These are phyloP conservation scores for Onthophagus taurus DNA, from an alignment of 1,140 invertebrate species.

Conservation along the genomic window DNA sequence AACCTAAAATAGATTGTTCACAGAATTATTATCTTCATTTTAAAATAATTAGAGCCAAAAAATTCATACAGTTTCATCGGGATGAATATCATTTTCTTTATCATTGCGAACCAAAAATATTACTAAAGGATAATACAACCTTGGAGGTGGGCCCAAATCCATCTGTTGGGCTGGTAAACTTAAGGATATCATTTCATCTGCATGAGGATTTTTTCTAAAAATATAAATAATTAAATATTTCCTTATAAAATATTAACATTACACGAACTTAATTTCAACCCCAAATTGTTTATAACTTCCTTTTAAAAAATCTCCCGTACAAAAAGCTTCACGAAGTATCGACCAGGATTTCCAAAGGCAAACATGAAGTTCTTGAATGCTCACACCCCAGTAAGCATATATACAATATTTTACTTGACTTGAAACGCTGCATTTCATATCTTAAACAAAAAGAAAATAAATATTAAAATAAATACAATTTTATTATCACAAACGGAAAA, in stretches of 20 bases:
- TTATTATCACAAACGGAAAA: too few species aligned
- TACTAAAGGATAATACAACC: constrained; percentile 64
- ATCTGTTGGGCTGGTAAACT: constrained; percentile 51
- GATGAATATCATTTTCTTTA: constrained; percentile 51
- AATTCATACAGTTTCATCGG: constrained; percentile 66
- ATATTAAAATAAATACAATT: constrained; percentile 1
- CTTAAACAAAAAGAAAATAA: constrained; percentile 40
- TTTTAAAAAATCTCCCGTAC: constrained; percentile 46
- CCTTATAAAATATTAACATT: not conserved
- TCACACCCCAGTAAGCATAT: constrained; percentile 65
- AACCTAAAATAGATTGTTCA: constrained; percentile 45
- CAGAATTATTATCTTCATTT: not conserved
- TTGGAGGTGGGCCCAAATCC: constrained; percentile 58
- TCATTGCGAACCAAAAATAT: constrained; percentile 59
- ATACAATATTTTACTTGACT: constrained; percentile 64
- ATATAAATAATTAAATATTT: not conserved
- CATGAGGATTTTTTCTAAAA: constrained; percentile 53
- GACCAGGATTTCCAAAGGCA: constrained; percentile 63
- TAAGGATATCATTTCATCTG: constrained; percentile 52
- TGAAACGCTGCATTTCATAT: constrained; percentile 58
- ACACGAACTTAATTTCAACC: constrained; percentile 9
- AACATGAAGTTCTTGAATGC: constrained; percentile 61
- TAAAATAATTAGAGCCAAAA: constrained; percentile 13
- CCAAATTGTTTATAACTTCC: constrained; percentile 39
- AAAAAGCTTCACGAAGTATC: constrained; percentile 48